Base-by-base conservation (phyloP, 2,113 vertebrate genomes). In the Eublepharis macularius region DNA sequence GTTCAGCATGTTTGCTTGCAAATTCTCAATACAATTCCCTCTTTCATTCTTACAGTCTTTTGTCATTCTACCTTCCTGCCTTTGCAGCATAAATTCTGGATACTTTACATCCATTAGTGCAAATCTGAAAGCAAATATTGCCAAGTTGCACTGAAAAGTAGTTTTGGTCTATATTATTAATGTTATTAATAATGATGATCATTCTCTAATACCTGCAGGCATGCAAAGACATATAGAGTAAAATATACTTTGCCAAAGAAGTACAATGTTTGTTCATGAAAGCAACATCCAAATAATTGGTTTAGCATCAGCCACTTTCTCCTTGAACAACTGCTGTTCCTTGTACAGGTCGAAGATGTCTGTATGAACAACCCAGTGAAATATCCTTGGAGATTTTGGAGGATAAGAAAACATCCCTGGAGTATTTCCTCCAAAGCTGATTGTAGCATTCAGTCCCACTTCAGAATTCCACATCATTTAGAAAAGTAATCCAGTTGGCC, bases 401-500 rank as follows among this genome's bases (percentile, higher is more conserved):
- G 85, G 65, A 9, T 72, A 65, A 83, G 70, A 83, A 63, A 91
- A 76, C 90, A 13, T 83, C 39, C 70, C 19, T n/a, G 51, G 86
- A 87, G 54, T 60, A 72, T 86, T 79, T 85, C 69, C 69, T 83
- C 90, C 82, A 85, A 80, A 81, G 83, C 74, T 85, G 57, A 81
- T 73, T 0, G 47, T 13, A 45, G 19, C 21, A 80, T 82, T 87
- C 90, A 57, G 83, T 92, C 87, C 91, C 81, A 75, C 89, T 88
- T 73, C 90, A 89, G 90, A 86, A 89, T 80, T 29, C 3, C 0
- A 76, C 84, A 94, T 77, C 87, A 86, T 88, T 83, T 90, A n/a
- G 70, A 80, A 73, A 84, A 86, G 54, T 68, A 81, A 72, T 88
- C 82, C 93, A 89, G 88, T 76, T 73, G 91, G 90, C 90, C 85